A percentile compares a stretch with the other conserved stretches of the same genome.
Conservation (phyloP, 2,113 vertebrate genomes). For the Syngnathoides biaculeatus region DNA sequence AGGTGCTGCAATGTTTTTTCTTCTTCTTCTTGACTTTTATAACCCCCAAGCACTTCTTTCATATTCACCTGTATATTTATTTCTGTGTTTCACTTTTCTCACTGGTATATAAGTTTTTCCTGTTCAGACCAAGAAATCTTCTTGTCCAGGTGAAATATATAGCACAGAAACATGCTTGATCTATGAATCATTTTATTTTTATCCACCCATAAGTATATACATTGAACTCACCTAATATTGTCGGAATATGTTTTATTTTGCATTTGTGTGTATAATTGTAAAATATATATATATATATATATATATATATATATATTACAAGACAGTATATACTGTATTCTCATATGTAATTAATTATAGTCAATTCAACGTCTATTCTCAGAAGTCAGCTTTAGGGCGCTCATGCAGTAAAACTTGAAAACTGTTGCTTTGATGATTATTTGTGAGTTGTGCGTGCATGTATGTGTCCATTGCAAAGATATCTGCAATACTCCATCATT, state of each 20-base stretch:
- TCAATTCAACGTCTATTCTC: conserved; percentile 6
- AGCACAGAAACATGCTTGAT: neutral
- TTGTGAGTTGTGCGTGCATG: conserved; percentile 18
- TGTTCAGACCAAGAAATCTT: neutral
- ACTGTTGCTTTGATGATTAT: conserved; percentile 22
- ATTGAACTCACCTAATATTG: neutral
- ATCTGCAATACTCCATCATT: conserved; percentile 13
- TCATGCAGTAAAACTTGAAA: conserved; percentile 25
- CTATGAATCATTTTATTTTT: conserved; percentile 1
- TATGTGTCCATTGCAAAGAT: conserved; percentile 29
- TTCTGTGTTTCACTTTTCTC: conserved; percentile 7
- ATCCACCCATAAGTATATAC: conserved; percentile 4
- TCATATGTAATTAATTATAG: conserved; percentile 28
- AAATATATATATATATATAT: neutral
- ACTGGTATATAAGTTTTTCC: neutral
- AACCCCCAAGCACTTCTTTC: neutral
- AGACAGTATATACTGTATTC: conserved; percentile 23
- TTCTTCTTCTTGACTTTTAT: neutral
- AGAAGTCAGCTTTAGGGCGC: conserved; percentile 23
- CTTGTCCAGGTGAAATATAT: neutral
- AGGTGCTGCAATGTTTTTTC: neutral
- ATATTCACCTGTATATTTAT: conserved; percentile 1
- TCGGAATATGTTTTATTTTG: conserved; percentile 24
- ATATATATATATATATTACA: conserved; percentile 16
- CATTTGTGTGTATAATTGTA: conserved; percentile 33